Evolutionary conservation across 2,888 invertebrate genomes (phyloP), one percentile per base, ranked within the genome.

Genomic region (Acronicta aceris): DNA sequence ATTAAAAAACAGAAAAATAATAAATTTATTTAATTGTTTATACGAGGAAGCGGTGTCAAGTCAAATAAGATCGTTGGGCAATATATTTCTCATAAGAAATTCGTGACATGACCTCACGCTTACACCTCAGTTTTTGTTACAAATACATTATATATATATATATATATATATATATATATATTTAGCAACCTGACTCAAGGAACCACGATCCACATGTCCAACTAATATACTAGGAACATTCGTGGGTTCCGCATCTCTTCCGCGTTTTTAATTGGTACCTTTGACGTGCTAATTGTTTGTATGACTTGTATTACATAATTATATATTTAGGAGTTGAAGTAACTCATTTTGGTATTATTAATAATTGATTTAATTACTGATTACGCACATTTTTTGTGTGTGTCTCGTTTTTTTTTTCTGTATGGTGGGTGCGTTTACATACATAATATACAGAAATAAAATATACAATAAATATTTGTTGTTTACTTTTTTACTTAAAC

Each of bases 31-130:
- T 66, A 59, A 70, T 60, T 71, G 57, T 65, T 63, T 25, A 52
- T 40, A 52, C 45, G 38, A 76, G 76, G 76, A 76, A 76, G 71
- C 65, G 17, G 59, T 66, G 63, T 68, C 72, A 70, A 61, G 58
- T 62, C 67, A 57, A 59, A 74, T 70, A 71, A 58, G 55, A 53
- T 52, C 50, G 48, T 68, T 72, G 47, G 59, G 40, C 49, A 74
- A 74, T 65, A n/a, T n/a, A 60, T 56, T 21, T 74, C 16, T 59
- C 42, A 50, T 38, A 21, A 3, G 21, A 21, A 3, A 45, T 49
- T 79, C 83, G 84, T 86, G 86, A 84, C 81, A 65, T 71, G 77
- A 74, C 75, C 79, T 82, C 86, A 86, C 82, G 84, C 59, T 52
- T 67, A 47, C 55, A 65, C 46, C 55, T 59, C 21, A 47, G 58